Evolutionary conservation across 2,888 invertebrate genomes (phyloP).

Genomic region (Andrena hattorfiana): DNA sequence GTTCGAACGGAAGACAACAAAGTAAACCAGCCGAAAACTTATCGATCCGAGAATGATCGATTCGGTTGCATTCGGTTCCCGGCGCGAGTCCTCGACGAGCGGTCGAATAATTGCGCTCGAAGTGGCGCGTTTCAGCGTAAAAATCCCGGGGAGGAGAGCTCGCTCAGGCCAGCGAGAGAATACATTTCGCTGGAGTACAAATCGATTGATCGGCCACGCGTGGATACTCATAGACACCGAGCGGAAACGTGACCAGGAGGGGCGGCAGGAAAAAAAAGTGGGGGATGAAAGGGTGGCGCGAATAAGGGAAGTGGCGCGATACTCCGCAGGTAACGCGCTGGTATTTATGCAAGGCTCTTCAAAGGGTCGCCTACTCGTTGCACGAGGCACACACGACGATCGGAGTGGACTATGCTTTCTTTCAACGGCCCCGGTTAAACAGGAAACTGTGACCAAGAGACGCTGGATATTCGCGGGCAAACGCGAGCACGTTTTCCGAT

Average conservation of each 20-base stretch:
- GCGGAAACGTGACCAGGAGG: background rate
- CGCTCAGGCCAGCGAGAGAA: constrained; percentile 7
- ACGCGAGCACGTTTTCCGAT: background rate
- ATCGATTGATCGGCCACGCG: constrained; percentile 39
- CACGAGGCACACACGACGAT: background rate
- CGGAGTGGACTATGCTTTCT: background rate
- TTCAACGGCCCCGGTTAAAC: background rate
- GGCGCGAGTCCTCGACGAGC: constrained; percentile 6
- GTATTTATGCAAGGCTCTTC: background rate
- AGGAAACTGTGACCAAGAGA: too few relatives aligned
- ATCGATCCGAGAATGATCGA: constrained; percentile 6
- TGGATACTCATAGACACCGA: constrained; percentile 21
- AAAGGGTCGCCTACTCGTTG: constrained; percentile 1
- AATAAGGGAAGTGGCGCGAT: constrained; percentile 4
- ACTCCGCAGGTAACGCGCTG: background rate
- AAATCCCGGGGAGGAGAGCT: constrained; percentile 17
- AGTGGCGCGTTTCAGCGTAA: constrained; percentile 29
- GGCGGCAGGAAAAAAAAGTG: background rate
- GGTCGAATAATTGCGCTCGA: constrained; percentile 21
- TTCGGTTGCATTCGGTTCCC: background rate
- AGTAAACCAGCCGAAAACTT: background rate
- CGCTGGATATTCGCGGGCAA: background rate
- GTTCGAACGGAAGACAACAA: background rate
- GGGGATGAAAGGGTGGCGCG: background rate
- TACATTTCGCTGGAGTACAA: constrained; percentile 16